phyloP scores from a whole-genome alignment of 2,113 vertebrate genomes.

The Phylloscopus whistleri region DNA sequence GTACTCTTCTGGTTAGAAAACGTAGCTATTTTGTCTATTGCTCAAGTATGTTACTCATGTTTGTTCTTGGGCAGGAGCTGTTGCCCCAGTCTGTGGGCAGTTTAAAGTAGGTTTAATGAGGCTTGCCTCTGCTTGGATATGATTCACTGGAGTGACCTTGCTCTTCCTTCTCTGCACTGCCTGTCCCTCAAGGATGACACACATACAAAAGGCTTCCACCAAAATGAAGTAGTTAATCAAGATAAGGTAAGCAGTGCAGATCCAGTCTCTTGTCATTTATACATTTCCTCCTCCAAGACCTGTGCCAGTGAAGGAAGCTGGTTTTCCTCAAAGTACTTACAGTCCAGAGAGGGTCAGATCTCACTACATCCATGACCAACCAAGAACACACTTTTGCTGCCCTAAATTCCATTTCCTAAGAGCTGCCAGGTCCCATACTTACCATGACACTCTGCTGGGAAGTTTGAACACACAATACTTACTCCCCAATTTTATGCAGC shows the following conservation, averaged over 20 bases:
- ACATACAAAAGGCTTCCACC: neutral
- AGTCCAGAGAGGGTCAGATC: conserved; percentile 26
- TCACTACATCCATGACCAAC: neutral
- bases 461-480: conserved; percentile 71
- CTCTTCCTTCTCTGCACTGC: neutral
- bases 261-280: neutral
- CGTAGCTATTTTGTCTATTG: neutral
- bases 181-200: neutral
- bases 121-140: neutral
- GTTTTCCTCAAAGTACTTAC: conserved; percentile 43
- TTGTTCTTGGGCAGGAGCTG: neutral
- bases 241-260: neutral
- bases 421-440: neutral
- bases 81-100: neutral
- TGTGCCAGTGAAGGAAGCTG: neutral
- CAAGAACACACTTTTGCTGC: neutral
- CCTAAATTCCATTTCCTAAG: neutral
- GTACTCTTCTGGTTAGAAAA: neutral
- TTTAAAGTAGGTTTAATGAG: neutral
- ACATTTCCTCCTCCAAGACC: neutral
- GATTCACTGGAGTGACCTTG: neutral
- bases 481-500: conserved; percentile 98
- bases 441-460: neutral
- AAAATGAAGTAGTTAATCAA: neutral
- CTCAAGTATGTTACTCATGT: neutral